phyloP scores from a whole-genome alignment of 2,113 vertebrate genomes.

The Cottus gobio region DNA sequence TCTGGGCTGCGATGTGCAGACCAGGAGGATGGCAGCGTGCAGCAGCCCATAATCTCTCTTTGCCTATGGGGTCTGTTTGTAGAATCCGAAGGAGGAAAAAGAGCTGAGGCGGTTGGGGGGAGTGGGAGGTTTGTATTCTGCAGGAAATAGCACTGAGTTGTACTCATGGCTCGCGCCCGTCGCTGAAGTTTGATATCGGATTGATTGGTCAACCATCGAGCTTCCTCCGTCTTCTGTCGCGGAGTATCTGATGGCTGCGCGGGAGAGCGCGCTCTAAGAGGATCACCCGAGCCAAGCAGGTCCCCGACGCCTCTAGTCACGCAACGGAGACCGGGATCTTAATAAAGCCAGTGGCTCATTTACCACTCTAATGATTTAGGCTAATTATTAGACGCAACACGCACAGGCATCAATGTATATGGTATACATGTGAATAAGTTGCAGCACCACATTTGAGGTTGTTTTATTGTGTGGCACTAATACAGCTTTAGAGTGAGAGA shows the following conservation, averaged over 20 bases:
- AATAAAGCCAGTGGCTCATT: conserved; percentile 60
- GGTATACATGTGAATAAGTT: neutral
- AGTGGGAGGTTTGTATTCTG: neutral
- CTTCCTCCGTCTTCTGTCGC: conserved; percentile 37
- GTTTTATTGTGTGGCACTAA: conserved; percentile 7
- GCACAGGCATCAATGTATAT: conserved; percentile 1
- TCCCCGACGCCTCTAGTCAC: conserved; percentile 80
- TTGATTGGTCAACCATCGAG: conserved; percentile 50
- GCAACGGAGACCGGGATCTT: conserved; percentile 70
- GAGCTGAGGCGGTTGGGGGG: neutral
- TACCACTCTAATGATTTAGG: conserved; percentile 11
- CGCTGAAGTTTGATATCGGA: conserved; percentile 64
- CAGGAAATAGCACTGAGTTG: conserved; percentile 3
- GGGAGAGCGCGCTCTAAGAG: conserved; percentile 76
- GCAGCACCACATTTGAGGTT: neutral
- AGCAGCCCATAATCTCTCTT: conserved; percentile 44
- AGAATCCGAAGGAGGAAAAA: conserved; percentile 3
- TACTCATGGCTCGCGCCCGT: conserved; percentile 21
- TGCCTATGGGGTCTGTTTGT: conserved; percentile 20
- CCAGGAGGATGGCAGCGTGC: conserved; percentile 43
- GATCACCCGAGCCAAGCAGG: conserved; percentile 75
- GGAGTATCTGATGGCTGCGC: conserved; percentile 75
- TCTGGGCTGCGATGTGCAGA: conserved; percentile 31
- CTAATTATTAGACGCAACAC: neutral
- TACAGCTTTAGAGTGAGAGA: neutral